Conservation (phyloP, 2,888 invertebrate species). For the Volucella zonaria region DNA sequence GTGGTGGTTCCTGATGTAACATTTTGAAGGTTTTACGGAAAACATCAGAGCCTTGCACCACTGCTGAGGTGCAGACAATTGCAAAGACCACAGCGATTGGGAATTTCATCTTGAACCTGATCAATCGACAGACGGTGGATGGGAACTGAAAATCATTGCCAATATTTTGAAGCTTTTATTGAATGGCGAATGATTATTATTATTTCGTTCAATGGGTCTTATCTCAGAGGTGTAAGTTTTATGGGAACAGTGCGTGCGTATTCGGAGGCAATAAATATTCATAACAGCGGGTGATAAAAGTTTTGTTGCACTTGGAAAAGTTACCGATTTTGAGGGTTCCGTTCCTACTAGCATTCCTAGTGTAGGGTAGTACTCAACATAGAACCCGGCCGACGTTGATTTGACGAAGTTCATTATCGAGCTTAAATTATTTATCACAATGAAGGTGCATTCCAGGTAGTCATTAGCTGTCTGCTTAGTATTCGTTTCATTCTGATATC, state of each 20-base stretch:
- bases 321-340: too few relatives aligned
- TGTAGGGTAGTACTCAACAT: too few relatives aligned
- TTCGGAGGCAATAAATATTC: too few relatives aligned
- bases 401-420: too few relatives aligned
- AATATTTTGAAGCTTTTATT: conserved; percentile 30
- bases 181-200: background rate
- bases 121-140: conserved; percentile 1
- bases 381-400: too few relatives aligned
- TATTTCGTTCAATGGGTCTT: background rate
- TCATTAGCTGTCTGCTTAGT: too few relatives aligned
- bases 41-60: conserved; percentile 50
- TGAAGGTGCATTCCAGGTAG: too few relatives aligned
- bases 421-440: too few relatives aligned
- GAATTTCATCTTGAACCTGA: conserved; percentile 45
- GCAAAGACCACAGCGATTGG: conserved; percentile 22
- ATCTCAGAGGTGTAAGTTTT: background rate
- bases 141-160: conserved; percentile 5
- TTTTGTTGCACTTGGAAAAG: too few relatives aligned
- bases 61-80: conserved; percentile 22
- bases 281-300: too few relatives aligned
- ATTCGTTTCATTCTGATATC: too few relatives aligned
- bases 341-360: too few relatives aligned
- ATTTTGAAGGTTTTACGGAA: conserved; percentile 64
- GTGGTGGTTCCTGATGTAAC: conserved; percentile 81
- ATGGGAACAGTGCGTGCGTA: background rate